Base-by-base conservation (phyloP, 2,797 vertebrate genomes). In the Peromyscus eremicus region DNA sequence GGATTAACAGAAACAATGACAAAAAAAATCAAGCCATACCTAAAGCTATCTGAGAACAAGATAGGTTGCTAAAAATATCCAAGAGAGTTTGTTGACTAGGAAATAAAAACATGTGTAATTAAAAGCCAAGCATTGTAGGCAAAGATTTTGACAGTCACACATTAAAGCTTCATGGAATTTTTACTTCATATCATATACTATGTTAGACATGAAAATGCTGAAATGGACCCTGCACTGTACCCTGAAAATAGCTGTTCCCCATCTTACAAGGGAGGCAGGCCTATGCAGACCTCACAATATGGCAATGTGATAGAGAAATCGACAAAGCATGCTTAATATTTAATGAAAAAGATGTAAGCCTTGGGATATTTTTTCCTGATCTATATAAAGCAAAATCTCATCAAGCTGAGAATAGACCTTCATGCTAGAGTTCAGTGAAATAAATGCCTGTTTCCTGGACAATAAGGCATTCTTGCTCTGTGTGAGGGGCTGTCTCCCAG, bases 321-420 rank as follows among this genome's bases (percentile, higher is more conserved):
- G 7, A 76, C 37, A 77, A 68, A 92, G 52, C 4, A 29, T 68
- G 60, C 10, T 95, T 92, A 92, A 94, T 95, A 85, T 95, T 96
- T 96, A 89, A 94, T 90, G 62, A 93, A 64, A 92, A 96, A 88
- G 43, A 88, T 79, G 49, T 62, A 87, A 70, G 84, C 71, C 89
- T 79, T 88, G 37, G 60, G 71, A 90, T 88, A 87, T 64, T 70
- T 76, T 95, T 86, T 57, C 73, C 88, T 84, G 79, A 93, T 97
- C 80, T 83, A 70, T 46, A 57, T 70, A 73, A 88, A 92, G 40
- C 19, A 60, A 90, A 90, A 94, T 88, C 77, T 85, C 89, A 93
- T 64, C 57, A 76, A 87, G 49, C 68, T 34, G 27, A 87, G 71
- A 89, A 83, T 79, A 40, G 34, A 71, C 49, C 46, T 77, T 43